These are phyloP conservation scores for Sandelia bainsii DNA, from an alignment of 2,797 vertebrate species.

Conservation along the genomic window DNA sequence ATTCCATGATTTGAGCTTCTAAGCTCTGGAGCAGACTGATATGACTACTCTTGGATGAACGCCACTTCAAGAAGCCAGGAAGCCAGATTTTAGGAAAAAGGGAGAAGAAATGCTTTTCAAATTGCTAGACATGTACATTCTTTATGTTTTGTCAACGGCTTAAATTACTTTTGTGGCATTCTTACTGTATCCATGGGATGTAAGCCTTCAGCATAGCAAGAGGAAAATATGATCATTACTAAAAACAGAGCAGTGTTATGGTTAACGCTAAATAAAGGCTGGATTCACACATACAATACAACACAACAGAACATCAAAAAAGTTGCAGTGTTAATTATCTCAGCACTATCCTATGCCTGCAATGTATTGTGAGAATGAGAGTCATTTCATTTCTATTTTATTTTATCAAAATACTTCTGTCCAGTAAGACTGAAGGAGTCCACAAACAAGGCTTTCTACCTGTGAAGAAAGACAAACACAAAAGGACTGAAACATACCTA, in stretches of 20 bases:
- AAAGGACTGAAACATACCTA: conserved; percentile 40
- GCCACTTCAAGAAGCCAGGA: conserved; percentile 39
- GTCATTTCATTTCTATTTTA: not conserved
- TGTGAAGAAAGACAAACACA: conserved; percentile 28
- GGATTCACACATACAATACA: conserved; percentile 1
- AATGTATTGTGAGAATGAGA: not conserved
- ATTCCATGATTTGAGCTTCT: conserved; percentile 63
- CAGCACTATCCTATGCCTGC: not conserved
- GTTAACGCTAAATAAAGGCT: conserved; percentile 12
- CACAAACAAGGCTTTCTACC: conserved; percentile 3
- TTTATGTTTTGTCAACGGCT: conserved; percentile 12
- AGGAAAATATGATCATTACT: not conserved
- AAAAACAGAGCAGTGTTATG: not conserved
- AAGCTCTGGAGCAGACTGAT: conserved; percentile 61
- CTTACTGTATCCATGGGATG: not conserved
- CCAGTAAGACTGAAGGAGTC: not conserved
- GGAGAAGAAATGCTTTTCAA: conserved; percentile 5
- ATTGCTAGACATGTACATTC: not conserved
- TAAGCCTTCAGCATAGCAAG: conserved; percentile 28
- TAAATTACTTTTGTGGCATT: conserved; percentile 20
- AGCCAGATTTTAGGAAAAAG: conserved; percentile 25
- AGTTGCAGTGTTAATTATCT: conserved; percentile 4
- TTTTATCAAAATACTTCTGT: conserved; percentile 13
- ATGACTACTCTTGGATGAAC: conserved; percentile 48
- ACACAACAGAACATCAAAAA: not conserved